Conservation (phyloP, 2,113 vertebrate species). For the Pseudopipra pipra region DNA sequence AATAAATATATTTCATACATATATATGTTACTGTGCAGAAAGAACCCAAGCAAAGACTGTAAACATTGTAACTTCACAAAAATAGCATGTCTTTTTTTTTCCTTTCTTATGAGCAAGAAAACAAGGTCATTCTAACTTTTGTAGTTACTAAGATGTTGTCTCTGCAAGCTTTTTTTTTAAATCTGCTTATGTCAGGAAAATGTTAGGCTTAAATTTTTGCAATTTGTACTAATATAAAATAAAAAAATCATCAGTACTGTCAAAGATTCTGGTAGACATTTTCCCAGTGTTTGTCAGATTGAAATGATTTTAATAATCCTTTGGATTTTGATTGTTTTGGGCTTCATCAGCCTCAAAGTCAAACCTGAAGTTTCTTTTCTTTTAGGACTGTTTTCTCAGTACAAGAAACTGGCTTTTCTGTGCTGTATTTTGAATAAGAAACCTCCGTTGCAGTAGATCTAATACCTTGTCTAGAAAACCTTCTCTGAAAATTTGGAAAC, state of each 20-base stretch:
- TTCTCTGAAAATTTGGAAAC: not conserved
- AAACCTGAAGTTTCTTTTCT: not conserved
- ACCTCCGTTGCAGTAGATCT: not conserved
- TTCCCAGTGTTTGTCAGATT: not conserved
- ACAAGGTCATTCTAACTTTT: not conserved
- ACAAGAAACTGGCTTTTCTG: not conserved
- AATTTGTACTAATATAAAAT: not conserved
- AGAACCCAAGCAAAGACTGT: not conserved
- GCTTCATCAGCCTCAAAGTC: not conserved
- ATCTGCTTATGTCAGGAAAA: not conserved
- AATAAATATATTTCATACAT: no score
- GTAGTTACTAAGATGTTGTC: not conserved
- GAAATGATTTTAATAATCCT: not conserved
- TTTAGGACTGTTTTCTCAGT: not conserved
- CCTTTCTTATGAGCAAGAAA: not conserved
- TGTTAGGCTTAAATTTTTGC: not conserved
- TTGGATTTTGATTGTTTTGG: not conserved
- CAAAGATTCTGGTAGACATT: not conserved
- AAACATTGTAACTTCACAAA: not conserved
- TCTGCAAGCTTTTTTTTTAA: not conserved
- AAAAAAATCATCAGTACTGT: not conserved
- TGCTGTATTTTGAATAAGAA: not conserved
- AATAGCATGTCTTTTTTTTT: not conserved
- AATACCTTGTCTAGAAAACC: not conserved
- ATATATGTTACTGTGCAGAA: not conserved